These are phyloP conservation scores for Tipula helvola DNA, from an alignment of 2,888 invertebrate species.

Conservation along the genomic window DNA sequence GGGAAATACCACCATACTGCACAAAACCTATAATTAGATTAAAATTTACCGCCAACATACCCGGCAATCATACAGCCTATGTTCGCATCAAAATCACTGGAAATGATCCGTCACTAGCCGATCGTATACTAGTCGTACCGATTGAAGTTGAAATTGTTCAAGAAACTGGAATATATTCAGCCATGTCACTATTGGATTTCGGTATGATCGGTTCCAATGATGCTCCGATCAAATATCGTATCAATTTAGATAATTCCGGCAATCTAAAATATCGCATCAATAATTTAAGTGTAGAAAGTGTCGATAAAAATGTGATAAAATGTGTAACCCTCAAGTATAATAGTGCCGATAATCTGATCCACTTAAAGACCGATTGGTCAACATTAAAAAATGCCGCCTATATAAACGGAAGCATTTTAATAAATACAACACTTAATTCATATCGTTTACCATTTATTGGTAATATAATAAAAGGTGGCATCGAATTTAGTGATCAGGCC, in stretches of 20 bases:
- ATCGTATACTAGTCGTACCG: constrained; percentile 54
- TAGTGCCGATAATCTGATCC: constrained; percentile 8
- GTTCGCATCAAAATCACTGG: constrained; percentile 44
- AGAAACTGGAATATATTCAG: constrained; percentile 60
- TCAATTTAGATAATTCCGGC: constrained; percentile 26
- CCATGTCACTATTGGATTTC: constrained; percentile 68
- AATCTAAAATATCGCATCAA: constrained; percentile 15
- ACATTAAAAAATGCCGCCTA: constrained; percentile 9
- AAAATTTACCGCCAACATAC: constrained; percentile 60
- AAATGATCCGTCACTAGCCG: constrained; percentile 17
- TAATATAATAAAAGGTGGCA: constrained; percentile 37
- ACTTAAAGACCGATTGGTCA: constrained; percentile 16
- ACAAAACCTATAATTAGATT: constrained; percentile 80
- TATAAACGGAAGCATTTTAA: constrained; percentile 14
- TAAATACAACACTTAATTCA: constrained; percentile 22
- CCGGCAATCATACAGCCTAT: constrained; percentile 75
- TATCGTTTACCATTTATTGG: constrained; percentile 42
- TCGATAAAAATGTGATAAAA: constrained; percentile 5
- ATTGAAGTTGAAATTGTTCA: constrained; percentile 70
- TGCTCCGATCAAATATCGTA: constrained; percentile 42
- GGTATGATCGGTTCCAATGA: constrained; percentile 65
- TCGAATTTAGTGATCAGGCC: constrained; percentile 36
- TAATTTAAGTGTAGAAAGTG: constrained; percentile 14
- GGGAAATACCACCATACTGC: constrained; percentile 85
- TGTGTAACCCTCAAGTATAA: background rate